Evolutionary conservation across 2,888 invertebrate genomes (phyloP), one percentile per base, ranked within the genome.

Genomic region (Rhamnusium bicolor): DNA sequence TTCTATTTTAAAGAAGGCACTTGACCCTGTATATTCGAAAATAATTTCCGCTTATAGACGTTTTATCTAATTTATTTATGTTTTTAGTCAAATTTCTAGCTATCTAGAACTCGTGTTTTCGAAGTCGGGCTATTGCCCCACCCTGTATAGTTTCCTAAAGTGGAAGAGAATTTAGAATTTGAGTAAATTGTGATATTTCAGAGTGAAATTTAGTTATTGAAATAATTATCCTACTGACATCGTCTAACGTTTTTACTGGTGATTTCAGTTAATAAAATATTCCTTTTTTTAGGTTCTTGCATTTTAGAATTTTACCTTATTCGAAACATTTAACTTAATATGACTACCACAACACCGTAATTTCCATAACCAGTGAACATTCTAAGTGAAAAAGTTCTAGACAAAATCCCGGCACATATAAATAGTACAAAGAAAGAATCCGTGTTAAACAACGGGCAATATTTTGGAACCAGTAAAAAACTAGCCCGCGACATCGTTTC

Each of bases 401-500:
- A 7, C 58, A 19, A 53, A 65, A 65, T 65, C 53, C 65, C 65
- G 29, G 18, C 51, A 53, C 53, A 19, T 53, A 29, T 32, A 29
- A 53, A 53, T 21, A 53, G 21, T 53, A 65, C 51, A 53, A 51
- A 53, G 53, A 53, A 53, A 65, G 32, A 53, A 32, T 49, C 14
- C 65, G 47, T 65, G 65, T 65, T 65, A 29, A 65, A 65, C 65
- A 65, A 53, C 27, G 7, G 32, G 40, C 16, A 65, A 53, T 65
- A 65, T 65, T 53, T 29, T 65, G 53, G 27, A 65, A 65, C 49
- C 65, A 27, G 46, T 72, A 40, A 69, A 76, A 76, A 76, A 74
- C 71, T 72, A 63, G 73, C 61, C 60, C 53, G 62, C 63, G 69
- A 73, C 76, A 76, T 72, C 76, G 65, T 70, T 72, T 49, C 69